Percentiles rank a stretch among this genome's conserved stretches.
Evolutionary conservation across 2,797 vertebrate species (phyloP).

Genomic region (Mormyrus hasselquistii): DNA sequence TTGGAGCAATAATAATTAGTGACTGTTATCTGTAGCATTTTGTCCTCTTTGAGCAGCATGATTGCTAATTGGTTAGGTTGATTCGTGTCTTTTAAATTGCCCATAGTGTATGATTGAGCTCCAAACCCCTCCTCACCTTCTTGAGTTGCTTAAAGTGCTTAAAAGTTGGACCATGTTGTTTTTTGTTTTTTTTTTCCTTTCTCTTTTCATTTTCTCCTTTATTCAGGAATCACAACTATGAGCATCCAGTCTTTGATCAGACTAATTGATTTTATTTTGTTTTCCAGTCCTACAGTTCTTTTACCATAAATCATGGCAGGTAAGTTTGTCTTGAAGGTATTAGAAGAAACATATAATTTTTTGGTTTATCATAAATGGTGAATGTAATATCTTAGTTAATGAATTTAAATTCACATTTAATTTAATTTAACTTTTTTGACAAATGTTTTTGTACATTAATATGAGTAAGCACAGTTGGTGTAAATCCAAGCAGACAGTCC

Average conservation of each 20-base stretch:
- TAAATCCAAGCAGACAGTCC: not conserved
- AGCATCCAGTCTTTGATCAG: not conserved
- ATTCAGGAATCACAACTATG: not conserved
- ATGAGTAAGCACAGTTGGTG: not conserved
- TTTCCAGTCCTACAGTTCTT: not conserved
- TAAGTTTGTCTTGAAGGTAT: not conserved
- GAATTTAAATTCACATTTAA: not conserved
- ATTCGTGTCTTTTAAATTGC: not conserved
- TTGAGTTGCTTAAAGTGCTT: not conserved
- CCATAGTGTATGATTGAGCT: not conserved
- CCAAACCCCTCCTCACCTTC: not conserved
- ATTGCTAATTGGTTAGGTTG: not conserved
- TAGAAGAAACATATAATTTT: not conserved
- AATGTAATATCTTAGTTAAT: not conserved
- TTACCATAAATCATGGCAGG: constrained; percentile 1
- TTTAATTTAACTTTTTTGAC: not conserved
- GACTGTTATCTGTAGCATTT: not conserved
- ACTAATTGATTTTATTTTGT: not conserved
- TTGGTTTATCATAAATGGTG: not conserved
- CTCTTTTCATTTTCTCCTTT: not conserved
- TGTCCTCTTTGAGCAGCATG: not conserved
- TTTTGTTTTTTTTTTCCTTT: not conserved
- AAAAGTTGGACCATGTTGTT: not conserved
- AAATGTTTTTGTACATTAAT: not conserved
- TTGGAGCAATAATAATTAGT: not conserved